Conservation (phyloP, 2,113 vertebrate species). For the Archocentrus centrarchus region DNA sequence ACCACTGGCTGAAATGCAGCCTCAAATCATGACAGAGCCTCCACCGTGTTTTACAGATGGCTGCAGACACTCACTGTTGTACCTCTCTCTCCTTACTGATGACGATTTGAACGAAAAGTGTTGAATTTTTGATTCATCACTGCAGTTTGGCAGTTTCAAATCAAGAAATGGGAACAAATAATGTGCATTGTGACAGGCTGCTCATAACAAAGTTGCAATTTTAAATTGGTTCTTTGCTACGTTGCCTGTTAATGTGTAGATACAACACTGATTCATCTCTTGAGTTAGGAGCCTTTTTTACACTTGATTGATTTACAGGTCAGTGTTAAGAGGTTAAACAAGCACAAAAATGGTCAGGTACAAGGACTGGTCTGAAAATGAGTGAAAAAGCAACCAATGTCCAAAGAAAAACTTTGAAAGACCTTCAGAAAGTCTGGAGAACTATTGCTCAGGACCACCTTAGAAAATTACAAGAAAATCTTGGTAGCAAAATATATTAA, state of each 20-base stretch:
- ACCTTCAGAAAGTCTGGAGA: not conserved
- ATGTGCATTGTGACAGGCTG: too few relatives aligned
- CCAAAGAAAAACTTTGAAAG: not conserved
- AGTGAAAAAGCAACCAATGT: not conserved
- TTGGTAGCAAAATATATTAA: not conserved
- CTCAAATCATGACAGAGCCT: not conserved
- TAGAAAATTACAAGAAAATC: not conserved
- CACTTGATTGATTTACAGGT: not conserved
- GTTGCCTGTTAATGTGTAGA: not conserved
- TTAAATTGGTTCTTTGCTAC: not conserved
- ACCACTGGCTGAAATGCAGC: not conserved
- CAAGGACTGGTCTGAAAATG: not conserved
- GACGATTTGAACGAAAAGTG: too few relatives aligned
- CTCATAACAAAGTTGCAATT: not conserved
- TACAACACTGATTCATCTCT: not conserved
- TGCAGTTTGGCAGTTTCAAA: too few relatives aligned
- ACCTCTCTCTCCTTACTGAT: too few relatives aligned
- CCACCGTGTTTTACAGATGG: too few relatives aligned
- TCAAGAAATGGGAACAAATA: not conserved
- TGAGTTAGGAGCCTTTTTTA: not conserved
- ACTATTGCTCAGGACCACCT: not conserved
- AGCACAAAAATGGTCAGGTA: not conserved
- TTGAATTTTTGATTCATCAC: too few relatives aligned
- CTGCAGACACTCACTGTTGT: too few relatives aligned
- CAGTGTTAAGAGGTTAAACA: not conserved